phyloP scores from a whole-genome alignment of 1,140 invertebrate species.

The Drosophila saltans region DNA sequence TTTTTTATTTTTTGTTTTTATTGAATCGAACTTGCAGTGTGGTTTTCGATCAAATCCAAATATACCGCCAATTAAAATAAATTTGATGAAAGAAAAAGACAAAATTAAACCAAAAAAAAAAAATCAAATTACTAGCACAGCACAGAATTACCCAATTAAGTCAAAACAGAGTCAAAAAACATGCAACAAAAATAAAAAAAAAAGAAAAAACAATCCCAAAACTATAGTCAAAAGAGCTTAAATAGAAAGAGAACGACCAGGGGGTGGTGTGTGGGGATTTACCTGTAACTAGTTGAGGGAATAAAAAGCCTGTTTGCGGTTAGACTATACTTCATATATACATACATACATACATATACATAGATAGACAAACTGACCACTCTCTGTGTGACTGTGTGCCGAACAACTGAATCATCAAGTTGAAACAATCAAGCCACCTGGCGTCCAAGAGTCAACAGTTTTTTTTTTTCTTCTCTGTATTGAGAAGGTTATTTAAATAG shows the following conservation, averaged over 20 bases:
- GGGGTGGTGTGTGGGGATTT: background rate
- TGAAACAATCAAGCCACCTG: constrained; percentile 5
- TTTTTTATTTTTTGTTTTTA: too few relatives aligned
- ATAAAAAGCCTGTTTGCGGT: constrained; percentile 40
- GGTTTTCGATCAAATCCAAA: background rate
- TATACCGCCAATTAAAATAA: constrained; percentile 3
- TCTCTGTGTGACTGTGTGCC: too few relatives aligned
- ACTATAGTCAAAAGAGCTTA: background rate
- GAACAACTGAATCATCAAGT: constrained; percentile 2
- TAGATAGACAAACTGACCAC: background rate
- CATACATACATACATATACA: too few relatives aligned
- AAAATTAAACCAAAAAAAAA: background rate
- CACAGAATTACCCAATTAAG: background rate
- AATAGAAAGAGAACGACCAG: background rate
- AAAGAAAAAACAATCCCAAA: constrained; percentile 9
- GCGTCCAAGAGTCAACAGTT: background rate
- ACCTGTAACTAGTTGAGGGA: background rate
- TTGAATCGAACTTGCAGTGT: background rate
- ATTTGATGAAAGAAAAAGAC: background rate
- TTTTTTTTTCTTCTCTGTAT: background rate
- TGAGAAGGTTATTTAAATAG: constrained; percentile 6
- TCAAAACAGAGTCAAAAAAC: background rate
- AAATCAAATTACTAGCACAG: background rate
- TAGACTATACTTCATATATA: constrained; percentile 32
- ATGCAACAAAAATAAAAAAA: constrained; percentile 16